Evolutionary conservation across 2,888 invertebrate genomes (phyloP).

Genomic region (Hydroisotoma schaefferi): DNA sequence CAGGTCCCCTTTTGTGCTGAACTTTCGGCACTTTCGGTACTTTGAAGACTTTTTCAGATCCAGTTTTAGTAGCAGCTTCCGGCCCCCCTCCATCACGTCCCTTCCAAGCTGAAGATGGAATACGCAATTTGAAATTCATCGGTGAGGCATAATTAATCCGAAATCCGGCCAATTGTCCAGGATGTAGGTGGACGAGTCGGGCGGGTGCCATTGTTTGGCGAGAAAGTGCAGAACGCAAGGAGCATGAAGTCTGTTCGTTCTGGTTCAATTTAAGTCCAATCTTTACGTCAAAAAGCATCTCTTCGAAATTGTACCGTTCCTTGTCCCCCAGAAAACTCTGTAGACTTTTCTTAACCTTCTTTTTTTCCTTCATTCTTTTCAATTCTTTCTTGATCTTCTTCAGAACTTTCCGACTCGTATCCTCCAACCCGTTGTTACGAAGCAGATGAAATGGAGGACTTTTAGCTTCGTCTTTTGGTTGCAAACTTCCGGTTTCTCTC

Average conservation of each 20-base stretch:
- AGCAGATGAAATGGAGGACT: not conserved
- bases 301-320: conserved; percentile 14
- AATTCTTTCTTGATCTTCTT: not conserved
- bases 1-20: too few relatives aligned
- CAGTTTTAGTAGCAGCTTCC: too few relatives aligned
- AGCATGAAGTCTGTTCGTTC: not conserved
- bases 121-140: too few relatives aligned
- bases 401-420: not conserved
- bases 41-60: too few relatives aligned
- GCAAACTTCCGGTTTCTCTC: too few relatives aligned
- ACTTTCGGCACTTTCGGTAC: too few relatives aligned
- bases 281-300: conserved; percentile 13
- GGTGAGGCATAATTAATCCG: not conserved
- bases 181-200: not conserved
- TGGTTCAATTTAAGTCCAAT: not conserved
- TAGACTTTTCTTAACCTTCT: not conserved
- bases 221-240: not conserved
- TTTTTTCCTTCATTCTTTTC: not conserved
- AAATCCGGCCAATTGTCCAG: not conserved
- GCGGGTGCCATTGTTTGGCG: not conserved
- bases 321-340: conserved; percentile 12
- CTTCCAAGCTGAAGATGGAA: too few relatives aligned
- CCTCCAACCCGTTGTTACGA: not conserved
- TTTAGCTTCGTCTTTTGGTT: too few relatives aligned
- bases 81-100: too few relatives aligned